Conservation (phyloP, 2,113 vertebrate genomes). For the Mesocricetus auratus region DNA sequence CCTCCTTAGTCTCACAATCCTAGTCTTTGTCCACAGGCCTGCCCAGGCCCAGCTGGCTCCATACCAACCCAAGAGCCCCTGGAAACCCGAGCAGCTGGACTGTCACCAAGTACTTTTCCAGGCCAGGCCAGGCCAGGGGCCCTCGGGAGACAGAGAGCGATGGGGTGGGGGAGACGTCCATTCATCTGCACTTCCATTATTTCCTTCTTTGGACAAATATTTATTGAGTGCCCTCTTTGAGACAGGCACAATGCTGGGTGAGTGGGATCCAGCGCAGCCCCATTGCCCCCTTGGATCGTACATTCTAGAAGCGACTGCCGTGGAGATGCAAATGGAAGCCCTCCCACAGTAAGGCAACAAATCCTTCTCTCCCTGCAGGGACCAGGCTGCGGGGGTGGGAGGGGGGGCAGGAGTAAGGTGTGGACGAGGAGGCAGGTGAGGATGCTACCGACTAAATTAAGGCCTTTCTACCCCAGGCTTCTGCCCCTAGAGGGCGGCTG, state of each 20-base stretch:
- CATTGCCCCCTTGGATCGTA: neutral
- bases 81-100: slow-evolving; percentile 78
- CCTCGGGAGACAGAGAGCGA: neutral
- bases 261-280: neutral
- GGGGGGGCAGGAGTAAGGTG: neutral
- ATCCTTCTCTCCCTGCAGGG: neutral
- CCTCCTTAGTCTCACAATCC: slow-evolving; percentile 70
- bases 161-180: neutral
- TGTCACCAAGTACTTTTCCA: slow-evolving; percentile 73
- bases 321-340: neutral
- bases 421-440: neutral
- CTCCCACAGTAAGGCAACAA: neutral
- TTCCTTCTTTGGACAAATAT: slow-evolving; percentile 69
- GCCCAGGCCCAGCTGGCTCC: slow-evolving; percentile 52
- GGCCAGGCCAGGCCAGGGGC: neutral
- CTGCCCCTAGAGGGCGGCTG: neutral
- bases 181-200: slow-evolving; percentile 25
- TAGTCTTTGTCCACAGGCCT: slow-evolving; percentile 69
- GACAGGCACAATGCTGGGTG: slow-evolving; percentile 53
- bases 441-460: slow-evolving; percentile 50
- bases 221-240: slow-evolving; percentile 68
- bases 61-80: slow-evolving; percentile 45
- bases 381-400: neutral
- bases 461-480: neutral
- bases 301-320: neutral